A percentile compares a stretch with the other conserved stretches of the same genome.
Evolutionary conservation across 2,888 invertebrate genomes (phyloP).

Genomic region (Ormia ochracea): DNA sequence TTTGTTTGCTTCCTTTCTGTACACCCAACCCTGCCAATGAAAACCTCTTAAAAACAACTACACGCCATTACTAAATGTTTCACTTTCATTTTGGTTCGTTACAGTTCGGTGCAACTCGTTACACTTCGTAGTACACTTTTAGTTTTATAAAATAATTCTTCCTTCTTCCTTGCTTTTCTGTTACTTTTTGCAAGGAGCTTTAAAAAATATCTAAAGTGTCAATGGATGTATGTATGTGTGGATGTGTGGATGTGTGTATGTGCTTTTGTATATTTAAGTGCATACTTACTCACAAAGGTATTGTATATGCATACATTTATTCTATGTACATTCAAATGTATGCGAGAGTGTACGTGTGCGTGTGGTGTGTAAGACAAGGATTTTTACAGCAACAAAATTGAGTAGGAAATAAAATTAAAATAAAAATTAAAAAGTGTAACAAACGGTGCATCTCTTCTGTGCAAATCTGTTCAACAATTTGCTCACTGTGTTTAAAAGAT

Average conservation of each 20-base stretch:
- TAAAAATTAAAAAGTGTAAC: neutral
- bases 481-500: neutral
- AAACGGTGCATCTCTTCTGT: conserved; percentile 26
- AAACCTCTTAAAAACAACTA: neutral
- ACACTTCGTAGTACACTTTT: conserved; percentile 24
- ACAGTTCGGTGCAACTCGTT: conserved; percentile 29
- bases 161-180: neutral
- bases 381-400: conserved; percentile 5
- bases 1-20: neutral
- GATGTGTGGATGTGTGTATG: neutral
- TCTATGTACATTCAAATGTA: too few relatives aligned
- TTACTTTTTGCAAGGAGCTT: neutral
- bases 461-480: conserved; percentile 55
- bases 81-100: conserved; percentile 50
- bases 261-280: neutral
- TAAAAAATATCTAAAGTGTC: neutral
- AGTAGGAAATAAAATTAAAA: conserved; percentile 8
- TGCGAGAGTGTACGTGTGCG: neutral
- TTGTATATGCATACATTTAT: neutral
- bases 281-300: neutral
- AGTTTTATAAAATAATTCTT: neutral
- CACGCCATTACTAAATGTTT: conserved; percentile 15
- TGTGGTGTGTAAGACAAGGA: conserved; percentile 13
- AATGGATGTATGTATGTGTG: too few relatives aligned
- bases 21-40: neutral